Evolutionary conservation across 2,888 invertebrate species (phyloP), one percentile per base, ranked within the genome.

Genomic region (Lutraria lutraria): DNA sequence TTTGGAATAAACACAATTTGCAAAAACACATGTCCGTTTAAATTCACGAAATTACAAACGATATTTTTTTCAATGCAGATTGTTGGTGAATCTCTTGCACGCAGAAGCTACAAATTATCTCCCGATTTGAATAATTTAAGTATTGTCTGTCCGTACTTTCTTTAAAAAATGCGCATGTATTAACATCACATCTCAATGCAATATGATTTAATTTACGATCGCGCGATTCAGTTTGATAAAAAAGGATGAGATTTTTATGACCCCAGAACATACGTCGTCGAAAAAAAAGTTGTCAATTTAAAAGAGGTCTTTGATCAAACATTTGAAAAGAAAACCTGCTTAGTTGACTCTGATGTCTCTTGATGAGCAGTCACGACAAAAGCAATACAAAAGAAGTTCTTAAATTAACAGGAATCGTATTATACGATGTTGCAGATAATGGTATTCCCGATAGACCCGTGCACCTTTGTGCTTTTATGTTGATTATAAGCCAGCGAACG

Each of bases 11-110:
- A 83, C 83, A 76, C 31, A 34, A 19, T 76, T 76, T 76, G 31
- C 76, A 68, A 56, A 83, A 83, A 83, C 87, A 87, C 87, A 87
- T 87, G 87, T 87, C 86, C 82, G 68, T 52, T 52, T 43, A 76
- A 87, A 52, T 87, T 76, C 52, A 87, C 54, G 76, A 68, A 81
- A 83, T 63, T 34, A 34, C 16, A 43, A 19, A 29, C 60, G 60
- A 83, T 83, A 63, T 83, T 68, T 63, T 53, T 63, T 83, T 83
- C 43, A 54, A 81, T 54, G 68, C 83, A 83, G 34, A 83, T 31
- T 34, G 29, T 16, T 0, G 34, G 34, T 31, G 76, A 76, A 31
- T 76, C 16, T 76, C 31, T 31, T 76, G 76, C 76, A 76, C 13
- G 31, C 31, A 34, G 76, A 34, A 19, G 31, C 76, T 76, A 34